These are phyloP conservation scores for Actinopyga echinites DNA, from an alignment of 53 echinoderm and acorn worm genomes.

Conservation along the genomic window DNA sequence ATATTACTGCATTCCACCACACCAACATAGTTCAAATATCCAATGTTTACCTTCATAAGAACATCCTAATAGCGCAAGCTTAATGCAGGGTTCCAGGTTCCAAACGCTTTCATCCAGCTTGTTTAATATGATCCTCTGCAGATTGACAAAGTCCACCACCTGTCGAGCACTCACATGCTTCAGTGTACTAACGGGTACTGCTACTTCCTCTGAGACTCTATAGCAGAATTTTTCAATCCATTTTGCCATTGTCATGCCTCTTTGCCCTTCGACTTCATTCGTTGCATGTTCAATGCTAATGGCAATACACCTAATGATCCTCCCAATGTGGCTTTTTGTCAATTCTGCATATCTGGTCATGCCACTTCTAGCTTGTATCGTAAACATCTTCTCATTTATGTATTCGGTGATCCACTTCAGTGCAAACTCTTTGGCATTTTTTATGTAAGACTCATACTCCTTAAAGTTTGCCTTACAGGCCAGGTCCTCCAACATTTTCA, in stretches of 20 bases:
- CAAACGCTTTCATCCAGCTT: not conserved
- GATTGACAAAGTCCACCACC: slow-evolving; percentile 2
- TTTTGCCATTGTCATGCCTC: not conserved
- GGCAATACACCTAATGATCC: not conserved
- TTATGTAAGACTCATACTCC: slow-evolving; percentile 6
- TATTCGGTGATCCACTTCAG: slow-evolving; percentile 19
- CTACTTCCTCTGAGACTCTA: not conserved
- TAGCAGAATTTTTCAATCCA: slow-evolving; percentile 4
- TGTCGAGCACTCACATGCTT: not conserved
- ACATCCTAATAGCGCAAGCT: slow-evolving; percentile 36
- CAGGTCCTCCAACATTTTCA: not conserved
- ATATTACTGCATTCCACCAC: too few species aligned
- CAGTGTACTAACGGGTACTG: too few species aligned
- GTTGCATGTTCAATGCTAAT: not conserved
- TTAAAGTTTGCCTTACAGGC: not conserved
- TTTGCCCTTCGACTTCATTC: not conserved
- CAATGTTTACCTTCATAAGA: not conserved
- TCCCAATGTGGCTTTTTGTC: not conserved
- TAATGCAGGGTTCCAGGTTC: slow-evolving; percentile 18
- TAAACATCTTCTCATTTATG: not conserved
- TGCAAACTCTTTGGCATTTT: slow-evolving; percentile 8
- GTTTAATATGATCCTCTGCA: not conserved
- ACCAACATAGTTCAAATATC: too few species aligned
- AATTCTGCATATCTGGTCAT: not conserved
- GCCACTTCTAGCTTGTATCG: not conserved